Conservation (phyloP, 2,113 vertebrate species). For the Leptocoma aspasia region DNA sequence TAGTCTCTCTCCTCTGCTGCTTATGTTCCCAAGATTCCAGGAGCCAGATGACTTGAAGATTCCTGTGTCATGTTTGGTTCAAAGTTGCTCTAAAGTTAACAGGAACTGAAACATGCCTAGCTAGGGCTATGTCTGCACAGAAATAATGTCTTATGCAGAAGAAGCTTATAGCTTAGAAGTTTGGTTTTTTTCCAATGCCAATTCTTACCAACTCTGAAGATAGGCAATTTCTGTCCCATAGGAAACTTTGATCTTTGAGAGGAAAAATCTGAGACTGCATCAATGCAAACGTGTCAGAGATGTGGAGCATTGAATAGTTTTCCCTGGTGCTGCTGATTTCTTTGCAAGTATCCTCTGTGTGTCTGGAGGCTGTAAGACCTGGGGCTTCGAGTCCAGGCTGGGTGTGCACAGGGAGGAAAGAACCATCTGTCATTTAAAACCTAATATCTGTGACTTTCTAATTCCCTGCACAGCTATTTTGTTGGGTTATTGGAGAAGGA, state of each 20-base stretch:
- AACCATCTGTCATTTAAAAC: neutral
- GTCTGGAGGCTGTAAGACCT: neutral
- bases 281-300: neutral
- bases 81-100: neutral
- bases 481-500: neutral
- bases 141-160: neutral
- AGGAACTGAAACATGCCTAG: neutral
- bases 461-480: neutral
- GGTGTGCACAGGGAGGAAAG: neutral
- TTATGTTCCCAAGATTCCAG: neutral
- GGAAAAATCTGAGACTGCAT: neutral
- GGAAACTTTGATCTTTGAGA: neutral
- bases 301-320: neutral
- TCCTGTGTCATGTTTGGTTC: neutral
- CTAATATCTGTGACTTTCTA: neutral
- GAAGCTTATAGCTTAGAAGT: neutral
- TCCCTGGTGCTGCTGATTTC: neutral
- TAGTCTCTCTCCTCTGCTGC: neutral
- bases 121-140: neutral
- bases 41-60: neutral
- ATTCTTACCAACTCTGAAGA: too few relatives aligned
- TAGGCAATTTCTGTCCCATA: neutral
- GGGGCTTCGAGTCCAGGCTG: rapidly evolving
- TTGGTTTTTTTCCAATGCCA: neutral
- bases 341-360: neutral